Base-by-base conservation (phyloP, 2,113 vertebrate species). In the Dendrocopos noguchii region DNA sequence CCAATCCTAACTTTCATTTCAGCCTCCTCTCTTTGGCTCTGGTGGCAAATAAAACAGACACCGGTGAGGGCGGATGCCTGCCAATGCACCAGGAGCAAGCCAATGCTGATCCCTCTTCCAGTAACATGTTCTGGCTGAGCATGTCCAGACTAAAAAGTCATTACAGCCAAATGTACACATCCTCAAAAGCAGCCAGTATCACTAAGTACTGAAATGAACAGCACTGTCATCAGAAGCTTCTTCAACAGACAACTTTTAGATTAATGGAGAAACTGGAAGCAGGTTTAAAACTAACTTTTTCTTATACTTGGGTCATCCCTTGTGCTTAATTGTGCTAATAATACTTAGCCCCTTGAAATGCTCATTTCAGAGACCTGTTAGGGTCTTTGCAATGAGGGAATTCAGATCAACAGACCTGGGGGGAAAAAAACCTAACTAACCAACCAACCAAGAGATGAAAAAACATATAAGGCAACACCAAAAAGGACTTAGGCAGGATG, bases 111-210 rank as follows among this genome's bases (percentile, higher is more conserved):
- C 72, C 61, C 16, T 65, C 68, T 94, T 91, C 78, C 56, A 78
- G 81, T 44, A 92, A 90, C 66, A 52, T 5, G 57, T 65, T 87
- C 92, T 91, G 93, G 81, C 80, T 80, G 57, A 93, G 71, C 33
- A 22, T 8, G 64, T 74, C 80, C 77, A 56, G 90, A 68, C 81
- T 80, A 46, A 91, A 68, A 87, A 87, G 84, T 59, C 81, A 46
- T 46, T 65, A 65, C n/a, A 83, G 61, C 39, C 57, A 31, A 91
- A 56, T 25, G 4, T 68, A 20, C 31, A 64, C 47, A 63, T 56
- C 68, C 68, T 71, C 56, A 61, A 80, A 80, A 84, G 22, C 67
- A 66, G 31, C 27, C 52, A 42, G 34, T 44, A n/a, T 61, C 57
- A 71, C 46, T 64, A 64, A 50, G 22, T 34, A 50, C 78, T 59